Percentiles rank a stretch among this genome's conserved stretches.
Conservation (phyloP, 2,888 invertebrate species). For the Caenorhabditis sp. region DNA sequence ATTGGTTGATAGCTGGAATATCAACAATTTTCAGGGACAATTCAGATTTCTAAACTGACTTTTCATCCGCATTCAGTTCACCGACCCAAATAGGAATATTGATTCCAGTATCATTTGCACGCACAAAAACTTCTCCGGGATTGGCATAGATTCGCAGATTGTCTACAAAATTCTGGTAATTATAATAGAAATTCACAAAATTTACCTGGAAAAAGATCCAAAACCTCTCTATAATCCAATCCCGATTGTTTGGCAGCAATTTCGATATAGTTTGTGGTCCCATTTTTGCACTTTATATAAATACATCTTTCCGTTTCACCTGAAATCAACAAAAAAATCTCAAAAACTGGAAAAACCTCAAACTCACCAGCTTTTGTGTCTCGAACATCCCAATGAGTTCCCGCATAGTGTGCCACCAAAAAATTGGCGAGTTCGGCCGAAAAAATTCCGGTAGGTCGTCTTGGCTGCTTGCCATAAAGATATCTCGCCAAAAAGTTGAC, state of each 20-base stretch:
- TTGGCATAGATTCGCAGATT: constrained; percentile 29
- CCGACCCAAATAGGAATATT: constrained; percentile 36
- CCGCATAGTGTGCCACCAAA: constrained; percentile 28
- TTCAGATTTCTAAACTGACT: constrained; percentile 1
- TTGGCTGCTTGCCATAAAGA: constrained; percentile 34
- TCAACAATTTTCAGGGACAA: background rate
- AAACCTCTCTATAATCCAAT: constrained; percentile 29
- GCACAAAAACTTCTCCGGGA: constrained; percentile 33
- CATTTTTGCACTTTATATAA: constrained; percentile 16
- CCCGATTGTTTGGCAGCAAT: constrained; percentile 29
- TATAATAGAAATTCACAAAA: too few species aligned
- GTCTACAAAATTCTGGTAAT: constrained; percentile 12
- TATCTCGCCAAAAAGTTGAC: constrained; percentile 47
- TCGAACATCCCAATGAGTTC: constrained; percentile 27
- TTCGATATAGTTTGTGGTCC: constrained; percentile 26
- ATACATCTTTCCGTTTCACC: constrained; percentile 33
- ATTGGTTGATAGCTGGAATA: constrained; percentile 34
- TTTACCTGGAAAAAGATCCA: constrained; percentile 22
- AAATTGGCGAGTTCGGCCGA: constrained; percentile 43
- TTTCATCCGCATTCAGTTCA: constrained; percentile 28
- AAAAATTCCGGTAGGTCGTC: constrained; percentile 45
- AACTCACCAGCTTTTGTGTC: constrained; percentile 28
- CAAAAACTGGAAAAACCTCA: too few species aligned
- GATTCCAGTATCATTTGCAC: constrained; percentile 11
- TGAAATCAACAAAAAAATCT: constrained; percentile 21